Conservation (phyloP, 2,797 vertebrate species). For the Fistularia commersonii region DNA sequence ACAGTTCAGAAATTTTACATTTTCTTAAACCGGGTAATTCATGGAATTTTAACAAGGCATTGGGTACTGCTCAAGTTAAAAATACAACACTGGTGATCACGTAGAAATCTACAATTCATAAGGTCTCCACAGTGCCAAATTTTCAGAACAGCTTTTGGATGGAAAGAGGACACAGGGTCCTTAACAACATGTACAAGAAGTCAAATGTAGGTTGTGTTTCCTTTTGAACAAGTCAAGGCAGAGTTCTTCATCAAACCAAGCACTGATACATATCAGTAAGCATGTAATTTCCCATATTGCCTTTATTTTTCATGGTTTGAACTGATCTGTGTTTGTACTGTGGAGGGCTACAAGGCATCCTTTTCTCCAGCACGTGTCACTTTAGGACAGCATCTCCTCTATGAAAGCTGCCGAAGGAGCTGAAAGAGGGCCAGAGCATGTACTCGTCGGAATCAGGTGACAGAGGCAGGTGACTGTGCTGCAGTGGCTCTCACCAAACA, state of each 20-base stretch:
- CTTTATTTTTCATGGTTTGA: constrained; percentile 38
- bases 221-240: neutral
- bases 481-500: constrained; percentile 6
- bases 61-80: no score
- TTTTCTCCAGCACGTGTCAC: constrained; percentile 30
- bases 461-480: constrained; percentile 31
- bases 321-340: constrained; percentile 32
- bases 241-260: constrained; percentile 11
- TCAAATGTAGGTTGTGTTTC: no score
- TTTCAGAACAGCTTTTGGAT: no score
- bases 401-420: constrained; percentile 38
- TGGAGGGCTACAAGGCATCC: constrained; percentile 12
- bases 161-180: no score
- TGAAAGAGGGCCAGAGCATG: constrained; percentile 10
- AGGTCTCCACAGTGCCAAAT: no score
- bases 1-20: no score
- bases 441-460: constrained; percentile 38
- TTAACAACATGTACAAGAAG: neutral
- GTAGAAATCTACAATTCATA: no score
- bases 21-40: no score
- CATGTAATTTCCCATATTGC: constrained; percentile 28
- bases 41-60: no score
- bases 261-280: constrained; percentile 21
- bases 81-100: no score
- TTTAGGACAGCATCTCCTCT: constrained; percentile 56